Percentiles rank a stretch among this genome's conserved stretches.
phyloP scores from a whole-genome alignment of 2,888 invertebrate species.

The Drosophila phalerata region DNA sequence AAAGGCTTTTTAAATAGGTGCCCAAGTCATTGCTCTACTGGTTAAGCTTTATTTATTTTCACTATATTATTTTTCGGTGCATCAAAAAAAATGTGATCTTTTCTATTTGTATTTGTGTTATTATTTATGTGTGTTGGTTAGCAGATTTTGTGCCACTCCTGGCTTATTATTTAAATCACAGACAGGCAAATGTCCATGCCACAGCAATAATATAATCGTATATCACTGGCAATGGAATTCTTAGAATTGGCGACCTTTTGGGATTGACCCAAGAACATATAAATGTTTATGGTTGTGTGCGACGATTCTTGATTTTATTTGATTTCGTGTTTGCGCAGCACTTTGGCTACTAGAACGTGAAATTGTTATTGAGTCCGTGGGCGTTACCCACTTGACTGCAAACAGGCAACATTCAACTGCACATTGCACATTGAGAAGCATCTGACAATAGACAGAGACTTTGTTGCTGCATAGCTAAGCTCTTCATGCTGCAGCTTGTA shows the following conservation, averaged over 20 bases:
- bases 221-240: slow-evolving; percentile 35
- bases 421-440: slow-evolving; percentile 24
- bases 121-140: too few species aligned
- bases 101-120: too few species aligned
- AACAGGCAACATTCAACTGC: slow-evolving; percentile 31
- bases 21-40: too few species aligned
- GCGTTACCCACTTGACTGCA: slow-evolving; percentile 27
- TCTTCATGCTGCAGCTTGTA: slow-evolving; percentile 24
- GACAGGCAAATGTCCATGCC: neutral
- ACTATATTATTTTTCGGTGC: too few species aligned
- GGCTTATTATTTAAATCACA: slow-evolving; percentile 2
- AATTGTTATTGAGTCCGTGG: slow-evolving; percentile 65
- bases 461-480: slow-evolving; percentile 49
- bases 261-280: slow-evolving; percentile 16
- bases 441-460: slow-evolving; percentile 29
- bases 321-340: slow-evolving; percentile 66
- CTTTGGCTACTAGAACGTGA: slow-evolving; percentile 50
- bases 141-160: too few species aligned
- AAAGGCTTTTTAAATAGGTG: neutral
- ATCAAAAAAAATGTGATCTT: too few species aligned
- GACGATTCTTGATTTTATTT: slow-evolving; percentile 61
- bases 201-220: slow-evolving; percentile 13
- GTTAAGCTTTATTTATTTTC: too few species aligned
- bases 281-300: slow-evolving; percentile 30
- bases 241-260: neutral